Evolutionary conservation across 2,888 invertebrate genomes (phyloP), one percentile per base, ranked within the genome.

Genomic region (Diaprepes abbreviatus): DNA sequence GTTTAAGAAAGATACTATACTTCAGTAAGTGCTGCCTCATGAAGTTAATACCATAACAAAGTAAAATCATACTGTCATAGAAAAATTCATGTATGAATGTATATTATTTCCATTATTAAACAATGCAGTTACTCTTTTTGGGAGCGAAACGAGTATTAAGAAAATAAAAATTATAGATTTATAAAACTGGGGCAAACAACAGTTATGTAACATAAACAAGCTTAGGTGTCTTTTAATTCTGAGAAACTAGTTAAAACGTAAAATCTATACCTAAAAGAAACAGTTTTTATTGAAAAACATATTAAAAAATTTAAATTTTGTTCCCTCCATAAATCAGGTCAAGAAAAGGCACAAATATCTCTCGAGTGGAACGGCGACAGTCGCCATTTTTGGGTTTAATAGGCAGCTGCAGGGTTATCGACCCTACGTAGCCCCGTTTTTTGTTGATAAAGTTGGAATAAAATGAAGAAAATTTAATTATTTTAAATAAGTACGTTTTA

Each of bases 331-430:
- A 40, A 33, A 48, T 21, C 21, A 10, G 17, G 50, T 10, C 28
- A 36, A 14, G 28, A 48, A 35, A 57, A 12, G 14, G 31, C n/a
- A 50, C 17, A 14, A 12, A 55, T 28, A 40, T 36, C 16, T 33
- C 9, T 16, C 24, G 7, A 17, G 33, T 24, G 14, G 17, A 38
- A 50, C 16, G 36, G 14, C 12, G 67, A 58, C 35, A 64, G 69
- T 59, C 69, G 69, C 69, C 69, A 67, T 67, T 67, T 67, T 60
- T 36, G 54, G 19, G 21, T 28, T 62, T 66, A 70, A 63, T 58
- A 66, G 52, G 58, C 70, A 70, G 63, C 52, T 66, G 70, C 70
- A 64, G 45, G 48, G 43, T 48, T 66, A 70, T 66, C 57, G 65
- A 70, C 70, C 70, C 21, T 52, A 54, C 24, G 28, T 12, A 24